Evolutionary conservation across 2,113 vertebrate genomes (phyloP).

Genomic region (Crotalus helleri): DNA sequence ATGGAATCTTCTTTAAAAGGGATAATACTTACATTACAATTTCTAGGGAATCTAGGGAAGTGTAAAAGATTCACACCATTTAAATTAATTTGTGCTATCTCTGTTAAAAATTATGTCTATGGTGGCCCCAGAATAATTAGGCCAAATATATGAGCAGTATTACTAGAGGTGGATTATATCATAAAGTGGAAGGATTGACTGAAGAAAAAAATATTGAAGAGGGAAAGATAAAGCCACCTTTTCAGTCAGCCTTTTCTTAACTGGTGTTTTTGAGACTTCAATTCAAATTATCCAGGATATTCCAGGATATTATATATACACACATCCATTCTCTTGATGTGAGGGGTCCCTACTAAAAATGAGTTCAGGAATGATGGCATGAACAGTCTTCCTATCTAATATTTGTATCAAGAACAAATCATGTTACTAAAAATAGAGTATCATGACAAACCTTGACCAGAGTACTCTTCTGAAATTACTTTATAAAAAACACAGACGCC

Average conservation of each 20-base stretch:
- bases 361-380: background rate
- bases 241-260: background rate
- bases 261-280: background rate
- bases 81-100: background rate
- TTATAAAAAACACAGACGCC: background rate
- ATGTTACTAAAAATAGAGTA: background rate
- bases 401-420: background rate
- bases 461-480: background rate
- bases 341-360: background rate
- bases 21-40: background rate
- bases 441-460: background rate
- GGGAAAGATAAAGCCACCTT: background rate
- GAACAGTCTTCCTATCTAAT: background rate
- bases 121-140: background rate
- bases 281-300: background rate
- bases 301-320: background rate
- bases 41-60: background rate
- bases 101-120: background rate
- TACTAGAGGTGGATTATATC: background rate
- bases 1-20: no score
- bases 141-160: background rate
- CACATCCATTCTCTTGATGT: background rate
- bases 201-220: background rate
- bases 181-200: background rate
- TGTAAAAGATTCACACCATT: background rate